These are phyloP conservation scores for Gallinago jamesoni DNA, from an alignment of 2,113 vertebrate genomes.

Conservation along the genomic window DNA sequence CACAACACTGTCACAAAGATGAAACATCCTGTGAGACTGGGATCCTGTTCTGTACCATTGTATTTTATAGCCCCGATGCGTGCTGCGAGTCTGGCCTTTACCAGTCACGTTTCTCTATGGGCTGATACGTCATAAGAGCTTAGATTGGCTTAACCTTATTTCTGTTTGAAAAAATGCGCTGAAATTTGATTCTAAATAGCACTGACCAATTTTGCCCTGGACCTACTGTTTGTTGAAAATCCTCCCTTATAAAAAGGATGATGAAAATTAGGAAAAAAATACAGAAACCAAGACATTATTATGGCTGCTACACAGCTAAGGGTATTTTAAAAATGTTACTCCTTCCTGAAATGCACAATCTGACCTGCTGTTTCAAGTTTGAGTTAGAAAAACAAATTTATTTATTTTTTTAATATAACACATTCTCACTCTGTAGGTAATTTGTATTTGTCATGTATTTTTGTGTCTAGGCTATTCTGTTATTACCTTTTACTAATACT, in stretches of 20 bases:
- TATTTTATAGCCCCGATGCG: neutral
- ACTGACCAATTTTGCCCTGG: neutral
- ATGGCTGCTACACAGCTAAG: neutral
- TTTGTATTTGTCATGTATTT: neutral
- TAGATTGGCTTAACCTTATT: neutral
- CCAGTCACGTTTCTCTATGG: neutral
- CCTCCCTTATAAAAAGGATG: neutral
- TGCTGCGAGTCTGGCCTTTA: neutral
- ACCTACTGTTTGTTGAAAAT: neutral
- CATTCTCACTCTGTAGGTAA: neutral
- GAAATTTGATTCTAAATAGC: neutral
- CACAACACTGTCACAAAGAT: neutral
- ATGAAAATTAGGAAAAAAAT: neutral
- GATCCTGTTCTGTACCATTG: neutral
- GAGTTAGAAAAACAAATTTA: neutral
- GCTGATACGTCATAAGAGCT: neutral
- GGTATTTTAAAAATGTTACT: neutral
- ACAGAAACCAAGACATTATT: neutral
- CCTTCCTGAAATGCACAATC: neutral
- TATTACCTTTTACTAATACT: neutral
- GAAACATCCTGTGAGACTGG: neutral
- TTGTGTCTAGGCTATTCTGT: neutral
- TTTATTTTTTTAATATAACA: neutral
- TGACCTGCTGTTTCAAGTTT: neutral
- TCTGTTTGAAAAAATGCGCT: neutral